phyloP scores from a whole-genome alignment of 2,888 invertebrate genomes.

The Scrobipalpa atriplicella region DNA sequence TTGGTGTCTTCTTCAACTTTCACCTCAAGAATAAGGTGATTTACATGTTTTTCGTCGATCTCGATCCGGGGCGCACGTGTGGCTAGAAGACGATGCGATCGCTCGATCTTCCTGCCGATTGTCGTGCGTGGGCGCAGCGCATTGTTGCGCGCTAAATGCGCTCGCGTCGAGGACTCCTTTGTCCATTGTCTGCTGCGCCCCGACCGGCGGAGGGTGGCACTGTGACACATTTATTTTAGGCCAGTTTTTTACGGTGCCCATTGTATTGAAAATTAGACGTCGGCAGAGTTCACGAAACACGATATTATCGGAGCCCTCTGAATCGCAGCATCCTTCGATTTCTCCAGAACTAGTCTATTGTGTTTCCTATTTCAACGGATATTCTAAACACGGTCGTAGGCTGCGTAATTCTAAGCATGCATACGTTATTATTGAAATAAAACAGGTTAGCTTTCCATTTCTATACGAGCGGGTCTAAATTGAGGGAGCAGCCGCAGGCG shows the following conservation, averaged over 20 bases:
- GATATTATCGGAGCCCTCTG: slow-evolving; percentile 72
- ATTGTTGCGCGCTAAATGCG: slow-evolving; percentile 66
- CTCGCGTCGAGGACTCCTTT: slow-evolving; percentile 64
- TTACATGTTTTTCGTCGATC: slow-evolving; percentile 61
- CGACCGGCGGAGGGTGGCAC: slow-evolving; percentile 71
- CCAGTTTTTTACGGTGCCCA: slow-evolving; percentile 76
- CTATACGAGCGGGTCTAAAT: slow-evolving; percentile 61
- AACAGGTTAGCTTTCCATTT: slow-evolving; percentile 79
- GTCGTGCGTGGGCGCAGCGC: slow-evolving; percentile 66
- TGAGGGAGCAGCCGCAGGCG: slow-evolving; percentile 49
- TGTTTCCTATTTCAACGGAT: slow-evolving; percentile 49
- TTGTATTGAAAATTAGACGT: slow-evolving; percentile 81
- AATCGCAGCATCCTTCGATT: slow-evolving; percentile 62
- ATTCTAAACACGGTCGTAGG: slow-evolving; percentile 44
- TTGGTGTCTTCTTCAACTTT: slow-evolving; percentile 75
- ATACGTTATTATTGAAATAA: slow-evolving; percentile 56
- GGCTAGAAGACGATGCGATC: slow-evolving; percentile 44
- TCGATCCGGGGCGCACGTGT: slow-evolving; percentile 44
- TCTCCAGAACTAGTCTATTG: slow-evolving; percentile 53
- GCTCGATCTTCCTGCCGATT: slow-evolving; percentile 66
- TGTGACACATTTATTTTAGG: slow-evolving; percentile 81
- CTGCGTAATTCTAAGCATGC: slow-evolving; percentile 48
- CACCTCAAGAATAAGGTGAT: slow-evolving; percentile 74
- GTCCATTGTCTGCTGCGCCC: slow-evolving; percentile 70
- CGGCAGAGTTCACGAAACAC: slow-evolving; percentile 74